Evolutionary conservation across 2,888 invertebrate genomes (phyloP).

Genomic region (Rhagium mordax): DNA sequence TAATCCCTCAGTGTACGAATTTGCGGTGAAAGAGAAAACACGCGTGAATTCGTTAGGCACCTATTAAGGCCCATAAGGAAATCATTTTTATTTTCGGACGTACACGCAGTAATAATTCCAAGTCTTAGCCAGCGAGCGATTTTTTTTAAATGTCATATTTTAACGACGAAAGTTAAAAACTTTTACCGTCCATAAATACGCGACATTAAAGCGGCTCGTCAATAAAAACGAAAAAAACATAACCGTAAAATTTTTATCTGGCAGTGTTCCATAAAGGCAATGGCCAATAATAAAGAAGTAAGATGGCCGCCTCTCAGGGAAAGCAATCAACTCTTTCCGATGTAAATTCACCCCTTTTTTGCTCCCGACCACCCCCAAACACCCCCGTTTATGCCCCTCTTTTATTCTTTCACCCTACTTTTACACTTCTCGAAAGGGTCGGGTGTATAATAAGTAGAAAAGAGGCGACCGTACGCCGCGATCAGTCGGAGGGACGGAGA

Average conservation of each 20-base stretch:
- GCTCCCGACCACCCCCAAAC: slow-evolving; percentile 62
- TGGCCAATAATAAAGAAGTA: slow-evolving; percentile 68
- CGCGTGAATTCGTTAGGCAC: neutral
- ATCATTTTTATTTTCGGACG: neutral
- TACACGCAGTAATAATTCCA: neutral
- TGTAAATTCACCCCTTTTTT: slow-evolving; percentile 68
- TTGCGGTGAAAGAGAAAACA: neutral
- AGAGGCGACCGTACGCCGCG: slow-evolving; percentile 29
- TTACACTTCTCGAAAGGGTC: slow-evolving; percentile 67
- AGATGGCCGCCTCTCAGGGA: slow-evolving; percentile 67
- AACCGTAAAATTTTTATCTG: slow-evolving; percentile 47
- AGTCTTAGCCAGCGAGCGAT: too few relatives aligned
- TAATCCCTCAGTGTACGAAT: too few relatives aligned
- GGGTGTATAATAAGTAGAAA: slow-evolving; percentile 49
- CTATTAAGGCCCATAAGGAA: neutral
- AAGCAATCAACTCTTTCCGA: slow-evolving; percentile 70
- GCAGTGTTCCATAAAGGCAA: slow-evolving; percentile 59
- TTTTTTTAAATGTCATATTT: too few relatives aligned
- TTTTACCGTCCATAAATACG: neutral
- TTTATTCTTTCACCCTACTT: slow-evolving; percentile 70
- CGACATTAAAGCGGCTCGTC: neutral
- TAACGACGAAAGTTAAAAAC: neutral
- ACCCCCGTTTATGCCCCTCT: slow-evolving; percentile 67
- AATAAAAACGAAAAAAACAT: slow-evolving; percentile 40
- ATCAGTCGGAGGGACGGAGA: slow-evolving; percentile 35